Base-by-base conservation (phyloP, 2,113 vertebrate species). In the Struthio camelus region DNA sequence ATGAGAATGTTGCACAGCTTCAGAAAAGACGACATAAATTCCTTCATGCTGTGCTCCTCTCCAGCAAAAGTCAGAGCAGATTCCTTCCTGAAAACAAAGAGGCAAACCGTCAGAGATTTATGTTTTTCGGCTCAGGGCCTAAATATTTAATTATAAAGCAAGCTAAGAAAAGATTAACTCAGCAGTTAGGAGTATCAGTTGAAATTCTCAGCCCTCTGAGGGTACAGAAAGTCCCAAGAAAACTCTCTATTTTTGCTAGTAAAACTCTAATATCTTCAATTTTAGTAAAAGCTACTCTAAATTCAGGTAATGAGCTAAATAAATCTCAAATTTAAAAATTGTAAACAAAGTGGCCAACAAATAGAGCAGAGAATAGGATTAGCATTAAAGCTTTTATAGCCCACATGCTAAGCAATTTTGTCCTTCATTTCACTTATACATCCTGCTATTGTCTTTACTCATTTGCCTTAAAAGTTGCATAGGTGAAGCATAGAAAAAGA, bases 361-460 rank as follows among this genome's bases (percentile, higher is more conserved):
- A 53, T 79, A 38, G 38, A 76, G 23, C 20, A 89, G 51, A 91
- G 78, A 92, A 93, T 87, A 86, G 23, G 84, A 95, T 95, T 95
- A 93, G 1, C 62, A 69, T 93, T 92, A 91, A 89, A 95, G 7
- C 10, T 30, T 94, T 96, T 81, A 82, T 61, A 93, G 66, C 6
- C 32, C 76, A 87, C 23, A 17, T 79, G 82, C 58, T 79, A 85
- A 91, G 75, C 75, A 91, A 96, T 96, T 95, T 95, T 79, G 80
- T 91, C 89, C 87, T 85, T 93, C 73, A 87, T 96, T 96, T 96
- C 87, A 94, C 70, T 91, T 95, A 11, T 69, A 42, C 14, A 7
- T 91, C 66, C 78, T 91, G 28, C 22, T 69, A 79, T 86, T 91
- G 93, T 89, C 46, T 94, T 81, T 80, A 79, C 14, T 86, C 15